Evolutionary conservation across 2,888 invertebrate species (phyloP), one percentile per base, ranked within the genome.

Genomic region (Fissipunctia ypsillon): DNA sequence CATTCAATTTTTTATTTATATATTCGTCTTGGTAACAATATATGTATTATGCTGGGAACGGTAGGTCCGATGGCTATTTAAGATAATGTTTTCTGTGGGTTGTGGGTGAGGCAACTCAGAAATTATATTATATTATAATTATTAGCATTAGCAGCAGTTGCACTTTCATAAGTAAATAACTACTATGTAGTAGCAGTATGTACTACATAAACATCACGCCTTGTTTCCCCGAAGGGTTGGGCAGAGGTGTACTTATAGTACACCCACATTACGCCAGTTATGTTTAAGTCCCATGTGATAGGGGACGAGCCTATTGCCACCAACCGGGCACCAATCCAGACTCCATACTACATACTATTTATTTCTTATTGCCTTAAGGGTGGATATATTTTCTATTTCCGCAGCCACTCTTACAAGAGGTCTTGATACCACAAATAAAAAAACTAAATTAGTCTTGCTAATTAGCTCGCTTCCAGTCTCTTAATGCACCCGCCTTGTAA

Each of bases 71-170:
- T 70, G 6, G 10, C 25, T 71, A 5, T 35, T n/a, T n/a, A n/a
- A 45, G 35, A 16, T n/a, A 28, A 45, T 38, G 35, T 16, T 38
- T 14, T 7, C 28, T 45, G 43, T 45, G 38, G n/a, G 28, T 45
- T 14, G 22, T 14, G 28, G 45, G 22, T 63, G 35, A 12, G 19
- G 12, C 43, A 35, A 22, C 25, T 57, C 14, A 28, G 38, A 14
- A 72, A 14, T 71, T 45, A 35, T 19, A 9, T 38, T 56, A n/a
- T 19, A 28, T 16, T 10, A n/a, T n/a, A 73, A 52, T n/a, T 41
- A 25, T 43, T 45, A 63, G 22, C 28, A 16, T 69, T 16, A 57
- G 14, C n/a, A 54, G 7, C 9, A n/a, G 38, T 45, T 31, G 31
- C 45, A 31, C 1, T 64, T 22, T 76, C 38, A n/a, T 38, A 54